These are phyloP conservation scores for Callithrix jacchus DNA, from an alignment of 2,113 vertebrate species.

Conservation along the genomic window DNA sequence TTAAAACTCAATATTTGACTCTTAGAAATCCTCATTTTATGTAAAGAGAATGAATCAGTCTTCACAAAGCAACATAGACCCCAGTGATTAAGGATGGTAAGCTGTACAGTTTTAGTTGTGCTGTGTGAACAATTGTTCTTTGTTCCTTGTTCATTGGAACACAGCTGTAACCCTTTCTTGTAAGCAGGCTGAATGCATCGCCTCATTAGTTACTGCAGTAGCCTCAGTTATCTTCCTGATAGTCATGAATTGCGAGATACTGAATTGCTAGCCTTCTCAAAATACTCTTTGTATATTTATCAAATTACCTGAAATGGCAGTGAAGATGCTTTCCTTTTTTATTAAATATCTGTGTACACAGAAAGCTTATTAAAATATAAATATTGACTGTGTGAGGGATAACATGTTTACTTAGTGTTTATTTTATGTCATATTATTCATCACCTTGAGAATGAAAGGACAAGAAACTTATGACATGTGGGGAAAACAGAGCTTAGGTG, in stretches of 20 bases:
- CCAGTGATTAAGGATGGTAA: background rate
- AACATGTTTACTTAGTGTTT: background rate
- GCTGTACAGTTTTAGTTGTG: background rate
- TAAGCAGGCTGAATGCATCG: background rate
- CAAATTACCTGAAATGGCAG: background rate
- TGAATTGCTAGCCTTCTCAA: background rate
- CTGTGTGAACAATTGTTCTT: background rate
- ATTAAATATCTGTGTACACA: background rate
- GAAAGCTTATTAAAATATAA: background rate
- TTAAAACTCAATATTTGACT: background rate
- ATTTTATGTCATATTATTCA: background rate
- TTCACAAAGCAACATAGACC: slow-evolving; percentile 1
- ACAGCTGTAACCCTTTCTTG: background rate
- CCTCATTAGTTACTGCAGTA: background rate
- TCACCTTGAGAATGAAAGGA: background rate
- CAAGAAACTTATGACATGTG: background rate
- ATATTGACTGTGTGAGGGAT: background rate
- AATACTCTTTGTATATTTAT: background rate
- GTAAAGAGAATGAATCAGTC: background rate
- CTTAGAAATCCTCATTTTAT: slow-evolving; percentile 33
- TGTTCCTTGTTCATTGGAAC: background rate
- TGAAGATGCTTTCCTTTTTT: background rate
- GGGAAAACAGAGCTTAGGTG: background rate
- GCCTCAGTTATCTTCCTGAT: background rate
- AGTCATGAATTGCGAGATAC: background rate